phyloP scores from a whole-genome alignment of 2,113 vertebrate species.

The Ia io region DNA sequence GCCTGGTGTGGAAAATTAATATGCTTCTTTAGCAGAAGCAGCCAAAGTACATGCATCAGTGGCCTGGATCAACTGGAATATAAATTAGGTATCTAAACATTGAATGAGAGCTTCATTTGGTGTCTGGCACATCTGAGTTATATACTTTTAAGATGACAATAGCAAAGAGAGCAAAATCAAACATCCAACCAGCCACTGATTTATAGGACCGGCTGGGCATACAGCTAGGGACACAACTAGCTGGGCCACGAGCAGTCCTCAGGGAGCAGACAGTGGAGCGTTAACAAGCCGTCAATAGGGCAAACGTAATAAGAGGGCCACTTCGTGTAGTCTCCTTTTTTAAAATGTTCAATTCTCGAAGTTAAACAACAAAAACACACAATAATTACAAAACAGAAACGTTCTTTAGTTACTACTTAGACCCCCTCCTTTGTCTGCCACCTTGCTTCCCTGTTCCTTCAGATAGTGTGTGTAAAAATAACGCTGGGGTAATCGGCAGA shows the following conservation, averaged over 20 bases:
- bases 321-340: slow-evolving; percentile 56
- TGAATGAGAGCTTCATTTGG: slow-evolving; percentile 77
- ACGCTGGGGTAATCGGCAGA: neutral
- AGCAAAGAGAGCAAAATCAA: slow-evolving; percentile 74
- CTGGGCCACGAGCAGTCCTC: slow-evolving; percentile 60
- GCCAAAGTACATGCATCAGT: slow-evolving; percentile 72
- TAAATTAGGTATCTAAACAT: slow-evolving; percentile 77
- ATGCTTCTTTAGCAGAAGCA: slow-evolving; percentile 75
- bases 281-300: slow-evolving; percentile 58
- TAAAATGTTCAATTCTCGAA: slow-evolving; percentile 37
- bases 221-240: slow-evolving; percentile 65
- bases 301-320: slow-evolving; percentile 44
- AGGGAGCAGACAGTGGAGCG: slow-evolving; percentile 51
- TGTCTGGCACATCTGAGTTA: slow-evolving; percentile 76
- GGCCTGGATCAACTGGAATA: slow-evolving; percentile 67
- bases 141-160: slow-evolving; percentile 74
- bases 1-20: slow-evolving; percentile 74
- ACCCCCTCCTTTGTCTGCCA: neutral
- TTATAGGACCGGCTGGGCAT: slow-evolving; percentile 38
- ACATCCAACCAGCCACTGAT: slow-evolving; percentile 58
- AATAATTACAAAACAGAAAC: slow-evolving; percentile 6
- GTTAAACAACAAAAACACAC: neutral
- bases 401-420: neutral
- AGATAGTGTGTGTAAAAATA: slow-evolving; percentile 12
- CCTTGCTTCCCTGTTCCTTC: neutral